phyloP scores from a whole-genome alignment of 2,797 vertebrate species.

The Cossypha caffra region DNA sequence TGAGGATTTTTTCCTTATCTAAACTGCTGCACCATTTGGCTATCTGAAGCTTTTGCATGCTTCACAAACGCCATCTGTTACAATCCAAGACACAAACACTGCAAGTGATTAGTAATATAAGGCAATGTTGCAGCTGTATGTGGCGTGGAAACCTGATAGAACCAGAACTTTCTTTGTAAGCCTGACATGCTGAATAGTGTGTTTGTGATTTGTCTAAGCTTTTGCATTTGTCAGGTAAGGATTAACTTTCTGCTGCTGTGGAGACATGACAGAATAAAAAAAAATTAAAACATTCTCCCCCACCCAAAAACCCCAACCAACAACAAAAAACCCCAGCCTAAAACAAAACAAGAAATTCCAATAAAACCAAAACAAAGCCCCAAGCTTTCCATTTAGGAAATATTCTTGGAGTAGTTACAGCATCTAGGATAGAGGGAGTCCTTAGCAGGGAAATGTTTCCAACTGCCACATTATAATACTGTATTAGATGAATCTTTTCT shows the following conservation, averaged over 20 bases:
- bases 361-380: neutral
- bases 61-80: constrained; percentile 75
- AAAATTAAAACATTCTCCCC: neutral
- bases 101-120: constrained; percentile 67
- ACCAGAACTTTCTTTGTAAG: constrained; percentile 63
- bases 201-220: constrained; percentile 55
- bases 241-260: constrained; percentile 39
- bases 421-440: neutral
- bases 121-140: constrained; percentile 56
- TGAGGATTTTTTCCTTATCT: constrained; percentile 65
- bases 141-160: constrained; percentile 59
- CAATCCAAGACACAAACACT: constrained; percentile 62
- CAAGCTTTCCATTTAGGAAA: neutral
- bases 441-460: neutral
- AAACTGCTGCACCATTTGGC: constrained; percentile 65
- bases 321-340: neutral
- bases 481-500: neutral
- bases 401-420: neutral
- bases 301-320: neutral
- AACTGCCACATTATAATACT: neutral
- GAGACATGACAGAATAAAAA: neutral
- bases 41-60: constrained; percentile 68
- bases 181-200: constrained; percentile 21
- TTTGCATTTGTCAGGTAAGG: constrained; percentile 50
- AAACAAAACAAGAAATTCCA: neutral